Evolutionary conservation across 1,140 invertebrate species (phyloP), one percentile per base, ranked within the genome.

Genomic region (Plodia interpunctella): DNA sequence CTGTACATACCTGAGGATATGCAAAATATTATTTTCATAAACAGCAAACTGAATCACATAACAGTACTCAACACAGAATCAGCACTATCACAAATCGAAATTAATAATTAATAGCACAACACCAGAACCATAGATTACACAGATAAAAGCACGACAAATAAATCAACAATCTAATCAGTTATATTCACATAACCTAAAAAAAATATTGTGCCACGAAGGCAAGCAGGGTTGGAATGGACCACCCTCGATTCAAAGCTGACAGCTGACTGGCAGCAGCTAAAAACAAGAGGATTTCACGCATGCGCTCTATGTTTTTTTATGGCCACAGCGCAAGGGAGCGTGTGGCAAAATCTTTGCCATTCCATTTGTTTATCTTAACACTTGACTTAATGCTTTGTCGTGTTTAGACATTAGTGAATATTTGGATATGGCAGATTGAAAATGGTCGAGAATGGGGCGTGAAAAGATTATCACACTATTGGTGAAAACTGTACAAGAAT

Each of bases 251-350:
- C 30, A 32, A 32, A 32, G 66, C 59, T 75, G 74, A 78, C 78
- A 80, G 78, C 74, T 77, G 72, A 80, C 74, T 80, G 76, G 64
- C 51, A 57, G 25, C 60, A 72, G 65, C n/a, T n/a, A n/a, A n/a
- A n/a, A n/a, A n/a, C n/a, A 60, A 51, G 18, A 62, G 21, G 35
- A 15, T 55, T 18, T n/a, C 59, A 62, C 74, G 74, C 76, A 76
- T 72, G 76, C 76, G 76, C 59, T 8, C 20, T 50, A 11, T 20
- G 51, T 53, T 13, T 53, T 25, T 25, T 32, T 32, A 32, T 32
- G 11, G 10, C 30, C 18, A 5, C 3, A 11, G 21, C 51, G 10
- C 19, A 17, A 25, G 19, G 21, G 21, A 53, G n/a, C 5, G 4
- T 2, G 10, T 20, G 1, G 51, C 13, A 0, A 18, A 53, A 25